Evolutionary conservation across 2,113 vertebrate species (phyloP).

Genomic region (Coryphaenoides rupestris): DNA sequence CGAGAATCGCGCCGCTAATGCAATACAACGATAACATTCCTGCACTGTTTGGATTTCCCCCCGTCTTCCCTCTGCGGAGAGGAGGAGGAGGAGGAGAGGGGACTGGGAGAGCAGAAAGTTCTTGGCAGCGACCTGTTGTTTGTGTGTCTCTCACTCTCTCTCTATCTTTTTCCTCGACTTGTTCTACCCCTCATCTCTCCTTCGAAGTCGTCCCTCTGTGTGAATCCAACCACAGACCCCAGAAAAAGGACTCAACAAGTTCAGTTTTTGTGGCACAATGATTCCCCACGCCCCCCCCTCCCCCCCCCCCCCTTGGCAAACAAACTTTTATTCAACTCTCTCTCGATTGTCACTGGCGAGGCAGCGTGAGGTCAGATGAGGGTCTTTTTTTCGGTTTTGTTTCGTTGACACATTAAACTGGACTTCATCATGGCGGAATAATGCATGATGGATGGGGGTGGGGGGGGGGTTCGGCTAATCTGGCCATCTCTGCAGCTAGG

Average conservation of each 20-base stretch:
- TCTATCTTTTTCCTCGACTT: conserved; percentile 20
- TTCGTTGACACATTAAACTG: too few species aligned
- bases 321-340: not conserved
- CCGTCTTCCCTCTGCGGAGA: conserved; percentile 56
- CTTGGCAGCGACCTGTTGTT: conserved; percentile 41
- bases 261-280: too few species aligned
- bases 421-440: too few species aligned
- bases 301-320: not conserved
- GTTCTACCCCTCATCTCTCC: conserved; percentile 7
- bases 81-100: conserved; percentile 27
- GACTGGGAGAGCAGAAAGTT: conserved; percentile 31
- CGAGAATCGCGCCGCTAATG: conserved; percentile 66
- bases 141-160: conserved; percentile 35
- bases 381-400: too few species aligned
- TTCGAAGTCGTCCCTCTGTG: conserved; percentile 3
- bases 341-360: not conserved
- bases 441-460: too few species aligned
- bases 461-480: too few species aligned
- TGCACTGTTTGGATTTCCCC: conserved; percentile 72
- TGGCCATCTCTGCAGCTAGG: too few species aligned
- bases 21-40: conserved; percentile 73
- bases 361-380: too few species aligned
- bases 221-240: conserved; percentile 7
- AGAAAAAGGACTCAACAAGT: not conserved
- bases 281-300: too few species aligned